A percentile compares a stretch with the other conserved stretches of the same genome.
Evolutionary conservation across 1,140 invertebrate species (phyloP).

Genomic region (Lepidurus couesii): DNA sequence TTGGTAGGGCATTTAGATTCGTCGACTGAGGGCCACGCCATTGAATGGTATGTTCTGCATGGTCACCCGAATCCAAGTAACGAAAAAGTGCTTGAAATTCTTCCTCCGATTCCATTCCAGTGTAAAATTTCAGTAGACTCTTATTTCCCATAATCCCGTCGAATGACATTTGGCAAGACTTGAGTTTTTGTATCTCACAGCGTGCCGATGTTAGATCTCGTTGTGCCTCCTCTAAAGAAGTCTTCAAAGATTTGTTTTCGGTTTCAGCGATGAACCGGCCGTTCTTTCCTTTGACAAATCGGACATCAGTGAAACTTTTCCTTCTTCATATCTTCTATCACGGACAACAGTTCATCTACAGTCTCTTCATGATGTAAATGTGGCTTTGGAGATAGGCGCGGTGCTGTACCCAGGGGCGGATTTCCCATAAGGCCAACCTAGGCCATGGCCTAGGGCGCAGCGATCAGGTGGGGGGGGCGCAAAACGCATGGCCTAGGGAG

Average conservation of each 20-base stretch:
- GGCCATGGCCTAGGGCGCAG: no score
- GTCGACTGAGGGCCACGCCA: conserved; percentile 17
- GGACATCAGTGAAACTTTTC: background rate
- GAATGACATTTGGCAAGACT: background rate
- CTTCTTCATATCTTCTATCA: conserved; percentile 1
- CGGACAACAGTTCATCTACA: background rate
- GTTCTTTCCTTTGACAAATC: background rate
- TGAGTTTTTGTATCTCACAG: background rate
- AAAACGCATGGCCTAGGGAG: no score
- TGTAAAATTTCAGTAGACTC: background rate
- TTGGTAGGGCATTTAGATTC: background rate
- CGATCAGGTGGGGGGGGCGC: no score
- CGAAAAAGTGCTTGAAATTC: conserved; percentile 11
- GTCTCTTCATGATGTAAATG: background rate
- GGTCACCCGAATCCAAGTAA: conserved; percentile 16
- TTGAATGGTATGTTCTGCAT: background rate
- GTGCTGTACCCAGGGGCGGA: no score
- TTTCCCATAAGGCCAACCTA: no score
- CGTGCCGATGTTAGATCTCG: background rate
- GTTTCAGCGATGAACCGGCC: background rate
- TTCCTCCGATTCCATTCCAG: conserved; percentile 20
- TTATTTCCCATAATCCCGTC: background rate
- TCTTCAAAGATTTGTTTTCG: background rate
- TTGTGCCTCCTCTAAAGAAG: background rate
- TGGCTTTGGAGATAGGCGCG: background rate